A percentile compares a stretch with the other conserved stretches of the same genome.
Conservation (phyloP, 2,797 vertebrate genomes). For the Macrochelys suwanniensis region DNA sequence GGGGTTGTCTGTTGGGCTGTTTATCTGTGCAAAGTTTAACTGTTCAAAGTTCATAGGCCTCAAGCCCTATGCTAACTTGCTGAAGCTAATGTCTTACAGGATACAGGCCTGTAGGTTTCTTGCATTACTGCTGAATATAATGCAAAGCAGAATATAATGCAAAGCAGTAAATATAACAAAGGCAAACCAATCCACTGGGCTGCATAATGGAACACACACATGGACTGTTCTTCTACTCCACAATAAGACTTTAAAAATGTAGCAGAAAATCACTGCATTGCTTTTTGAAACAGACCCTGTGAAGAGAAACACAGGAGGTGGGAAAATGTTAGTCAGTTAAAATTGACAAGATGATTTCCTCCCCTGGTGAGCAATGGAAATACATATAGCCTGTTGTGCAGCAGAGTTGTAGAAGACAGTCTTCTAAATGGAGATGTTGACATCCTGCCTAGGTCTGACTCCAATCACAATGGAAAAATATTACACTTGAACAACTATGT, state of each 20-base stretch:
- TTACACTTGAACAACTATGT: background rate
- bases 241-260: background rate
- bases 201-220: background rate
- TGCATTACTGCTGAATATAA: too few species aligned
- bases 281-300: background rate
- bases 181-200: too few species aligned
- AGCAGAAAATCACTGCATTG: background rate
- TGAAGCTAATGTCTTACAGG: too few species aligned
- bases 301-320: background rate
- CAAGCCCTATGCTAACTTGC: too few species aligned
- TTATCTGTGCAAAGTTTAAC: too few species aligned
- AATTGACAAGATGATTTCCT: background rate
- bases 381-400: background rate
- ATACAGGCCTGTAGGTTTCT: too few species aligned
- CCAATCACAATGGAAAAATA: slow-evolving; percentile 19
- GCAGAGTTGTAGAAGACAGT: background rate
- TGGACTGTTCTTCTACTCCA: background rate
- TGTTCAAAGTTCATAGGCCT: too few species aligned
- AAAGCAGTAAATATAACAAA: too few species aligned
- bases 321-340: background rate
- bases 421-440: background rate
- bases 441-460: background rate
- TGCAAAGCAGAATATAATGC: too few species aligned
- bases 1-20: too few species aligned
- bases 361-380: background rate